Percentiles rank a stretch among this genome's conserved stretches.
Evolutionary conservation across 2,888 invertebrate species (phyloP).

Genomic region (Ichneumon xanthorius): DNA sequence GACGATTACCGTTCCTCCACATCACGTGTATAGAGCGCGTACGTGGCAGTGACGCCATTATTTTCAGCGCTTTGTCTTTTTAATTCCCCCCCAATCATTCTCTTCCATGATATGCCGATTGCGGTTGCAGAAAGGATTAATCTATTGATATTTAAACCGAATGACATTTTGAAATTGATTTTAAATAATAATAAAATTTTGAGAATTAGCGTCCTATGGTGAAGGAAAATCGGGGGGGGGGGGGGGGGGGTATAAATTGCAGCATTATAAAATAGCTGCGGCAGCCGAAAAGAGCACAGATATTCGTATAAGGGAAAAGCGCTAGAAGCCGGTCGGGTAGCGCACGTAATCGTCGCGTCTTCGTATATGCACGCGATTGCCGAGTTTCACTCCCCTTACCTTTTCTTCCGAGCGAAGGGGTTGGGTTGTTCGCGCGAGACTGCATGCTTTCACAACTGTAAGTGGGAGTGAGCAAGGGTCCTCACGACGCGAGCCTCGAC

Average conservation of each 20-base stretch:
- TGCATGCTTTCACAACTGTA: neutral
- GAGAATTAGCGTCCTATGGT: too few relatives aligned
- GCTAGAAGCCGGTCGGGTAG: neutral
- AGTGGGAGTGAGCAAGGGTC: constrained; percentile 57
- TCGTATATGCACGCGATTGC: constrained; percentile 42
- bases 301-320: constrained; percentile 8
- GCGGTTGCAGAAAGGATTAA: too few relatives aligned
- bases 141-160: too few relatives aligned
- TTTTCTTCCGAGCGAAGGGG: constrained; percentile 33
- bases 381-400: constrained; percentile 13
- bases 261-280: constrained; percentile 27
- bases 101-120: neutral
- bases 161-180: too few relatives aligned
- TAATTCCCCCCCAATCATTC: neutral
- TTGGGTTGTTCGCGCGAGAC: constrained; percentile 39
- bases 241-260: too few relatives aligned
- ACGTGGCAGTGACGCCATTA: constrained; percentile 42
- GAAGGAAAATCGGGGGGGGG: neutral
- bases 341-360: constrained; percentile 13
- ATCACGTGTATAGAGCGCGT: constrained; percentile 51
- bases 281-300: neutral
- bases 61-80: constrained; percentile 52
- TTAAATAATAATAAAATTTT: too few relatives aligned
- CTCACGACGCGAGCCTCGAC: constrained; percentile 62
- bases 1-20: constrained; percentile 64